These are phyloP conservation scores for Perodicticus potto DNA, from an alignment of 2,797 vertebrate genomes.

Conservation along the genomic window DNA sequence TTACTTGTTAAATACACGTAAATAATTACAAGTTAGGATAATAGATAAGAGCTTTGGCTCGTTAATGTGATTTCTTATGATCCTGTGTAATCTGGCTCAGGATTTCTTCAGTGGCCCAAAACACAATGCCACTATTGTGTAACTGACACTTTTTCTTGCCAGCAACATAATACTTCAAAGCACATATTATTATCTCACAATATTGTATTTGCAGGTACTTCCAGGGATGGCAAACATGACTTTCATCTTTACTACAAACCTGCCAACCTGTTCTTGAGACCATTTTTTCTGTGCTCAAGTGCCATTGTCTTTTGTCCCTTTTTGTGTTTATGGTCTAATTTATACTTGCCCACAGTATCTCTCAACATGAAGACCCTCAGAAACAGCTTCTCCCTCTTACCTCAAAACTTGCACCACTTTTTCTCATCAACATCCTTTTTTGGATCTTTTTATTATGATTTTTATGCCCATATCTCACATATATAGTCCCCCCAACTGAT, in stretches of 20 bases:
- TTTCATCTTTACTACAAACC: background rate
- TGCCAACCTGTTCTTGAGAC: background rate
- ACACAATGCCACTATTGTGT: fast-evolving
- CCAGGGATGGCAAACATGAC: background rate
- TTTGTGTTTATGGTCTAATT: background rate
- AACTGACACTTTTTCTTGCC: background rate
- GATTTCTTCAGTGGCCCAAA: background rate
- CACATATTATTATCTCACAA: background rate
- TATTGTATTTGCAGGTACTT: background rate
- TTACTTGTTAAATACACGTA: conserved; percentile 38
- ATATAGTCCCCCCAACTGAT: background rate
- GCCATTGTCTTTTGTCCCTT: background rate
- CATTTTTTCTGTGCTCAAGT: background rate
- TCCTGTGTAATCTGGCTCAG: background rate
- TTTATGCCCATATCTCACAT: background rate
- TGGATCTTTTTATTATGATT: background rate
- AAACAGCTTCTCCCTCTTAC: background rate
- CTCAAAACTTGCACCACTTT: background rate
- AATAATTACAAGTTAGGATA: conserved; percentile 33
- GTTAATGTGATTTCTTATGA: background rate
- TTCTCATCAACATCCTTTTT: background rate
- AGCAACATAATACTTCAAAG: background rate
- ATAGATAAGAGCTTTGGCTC: background rate
- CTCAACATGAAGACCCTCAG: background rate
- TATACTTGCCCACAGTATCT: background rate